A percentile compares a stretch with the other conserved stretches of the same genome.
These are phyloP conservation scores for Rhinoraja longicauda DNA, from an alignment of 2,797 vertebrate genomes.

Conservation along the genomic window DNA sequence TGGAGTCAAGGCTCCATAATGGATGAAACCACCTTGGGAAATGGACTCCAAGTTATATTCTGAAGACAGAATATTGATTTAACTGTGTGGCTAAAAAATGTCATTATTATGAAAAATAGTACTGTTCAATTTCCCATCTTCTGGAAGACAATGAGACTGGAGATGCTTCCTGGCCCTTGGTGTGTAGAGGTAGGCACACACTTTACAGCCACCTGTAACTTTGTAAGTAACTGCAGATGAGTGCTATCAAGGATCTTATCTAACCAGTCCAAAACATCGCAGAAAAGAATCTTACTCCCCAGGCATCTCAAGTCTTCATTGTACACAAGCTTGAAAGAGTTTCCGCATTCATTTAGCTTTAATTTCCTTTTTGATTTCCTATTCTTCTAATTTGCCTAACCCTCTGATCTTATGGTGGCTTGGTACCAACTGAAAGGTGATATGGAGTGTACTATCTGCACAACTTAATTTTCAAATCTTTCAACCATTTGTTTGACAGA, in stretches of 20 bases:
- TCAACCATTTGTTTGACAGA: too few species aligned
- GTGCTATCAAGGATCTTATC: not conserved
- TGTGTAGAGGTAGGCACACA: not conserved
- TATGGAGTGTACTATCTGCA: not conserved
- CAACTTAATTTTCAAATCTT: not conserved
- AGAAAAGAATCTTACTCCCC: not conserved
- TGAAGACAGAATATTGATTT: not conserved
- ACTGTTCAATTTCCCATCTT: not conserved
- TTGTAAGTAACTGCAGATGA: not conserved
- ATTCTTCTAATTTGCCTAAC: not conserved
- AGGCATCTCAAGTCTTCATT: not conserved
- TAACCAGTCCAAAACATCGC: not conserved
- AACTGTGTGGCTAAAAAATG: not conserved
- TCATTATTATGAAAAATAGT: constrained; percentile 18
- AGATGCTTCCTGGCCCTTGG: not conserved
- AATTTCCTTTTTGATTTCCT: not conserved
- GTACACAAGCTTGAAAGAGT: not conserved
- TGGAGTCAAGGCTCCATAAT: not conserved
- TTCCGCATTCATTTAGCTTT: not conserved
- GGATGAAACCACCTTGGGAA: constrained; percentile 14
- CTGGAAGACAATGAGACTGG: not conserved
- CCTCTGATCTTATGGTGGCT: not conserved
- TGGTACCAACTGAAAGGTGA: too few species aligned
- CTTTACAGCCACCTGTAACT: not conserved
- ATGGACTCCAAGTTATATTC: not conserved